phyloP scores from a whole-genome alignment of 2,888 invertebrate genomes.

The Cetonia aurata region DNA sequence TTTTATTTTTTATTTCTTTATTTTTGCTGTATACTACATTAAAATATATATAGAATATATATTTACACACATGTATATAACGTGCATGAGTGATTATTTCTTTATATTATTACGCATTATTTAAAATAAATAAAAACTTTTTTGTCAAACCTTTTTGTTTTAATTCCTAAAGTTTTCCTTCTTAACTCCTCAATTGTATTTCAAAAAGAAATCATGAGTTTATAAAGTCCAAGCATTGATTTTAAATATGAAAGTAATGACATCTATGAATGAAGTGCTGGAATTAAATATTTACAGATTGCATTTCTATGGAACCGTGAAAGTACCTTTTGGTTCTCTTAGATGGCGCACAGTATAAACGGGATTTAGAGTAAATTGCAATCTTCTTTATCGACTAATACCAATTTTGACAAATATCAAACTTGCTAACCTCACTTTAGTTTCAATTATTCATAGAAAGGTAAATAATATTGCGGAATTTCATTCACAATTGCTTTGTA shows the following conservation, averaged over 20 bases:
- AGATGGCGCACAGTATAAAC: background rate
- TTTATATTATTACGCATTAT: constrained; percentile 46
- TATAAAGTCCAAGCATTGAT: no score
- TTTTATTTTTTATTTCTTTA: constrained; percentile 22
- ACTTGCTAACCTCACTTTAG: no score
- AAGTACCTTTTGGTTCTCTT: no score
- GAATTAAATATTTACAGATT: no score
- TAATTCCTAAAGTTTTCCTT: constrained; percentile 17
- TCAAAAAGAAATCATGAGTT: no score
- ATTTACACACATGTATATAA: constrained; percentile 36
- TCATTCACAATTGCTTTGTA: background rate
- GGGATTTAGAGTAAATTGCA: background rate
- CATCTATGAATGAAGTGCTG: no score
- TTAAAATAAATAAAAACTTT: constrained; percentile 44
- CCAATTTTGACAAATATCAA: no score
- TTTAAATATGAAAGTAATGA: no score
- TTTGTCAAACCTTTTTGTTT: constrained; percentile 39
- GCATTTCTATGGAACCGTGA: no score
- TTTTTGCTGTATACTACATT: constrained; percentile 39
- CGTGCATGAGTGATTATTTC: constrained; percentile 42
- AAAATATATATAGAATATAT: constrained; percentile 42
- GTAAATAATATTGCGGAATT: background rate
- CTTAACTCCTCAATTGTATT: background rate
- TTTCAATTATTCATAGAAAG: no score
- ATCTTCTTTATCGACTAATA: no score